Evolutionary conservation across 2,113 vertebrate genomes (phyloP).

Genomic region (Macquaria ambigua): DNA sequence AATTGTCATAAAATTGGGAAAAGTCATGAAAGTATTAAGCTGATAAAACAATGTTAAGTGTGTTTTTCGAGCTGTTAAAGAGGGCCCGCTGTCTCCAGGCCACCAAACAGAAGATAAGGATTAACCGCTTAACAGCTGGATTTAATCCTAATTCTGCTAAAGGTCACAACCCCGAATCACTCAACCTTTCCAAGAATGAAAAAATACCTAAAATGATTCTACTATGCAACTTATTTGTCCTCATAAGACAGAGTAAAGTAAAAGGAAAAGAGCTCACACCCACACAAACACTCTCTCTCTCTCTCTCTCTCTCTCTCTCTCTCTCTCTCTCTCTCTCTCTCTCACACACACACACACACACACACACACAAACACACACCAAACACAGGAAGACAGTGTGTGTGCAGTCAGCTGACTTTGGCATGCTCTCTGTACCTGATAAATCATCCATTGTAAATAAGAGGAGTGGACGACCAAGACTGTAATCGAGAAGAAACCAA

Average conservation of each 20-base stretch:
- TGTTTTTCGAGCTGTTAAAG: neutral
- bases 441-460: slow-evolving; percentile 14
- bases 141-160: neutral
- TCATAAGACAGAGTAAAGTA: neutral
- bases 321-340: too few species aligned
- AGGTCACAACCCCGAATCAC: neutral
- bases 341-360: slow-evolving; percentile 24
- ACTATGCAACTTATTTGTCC: neutral
- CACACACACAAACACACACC: slow-evolving; percentile 25
- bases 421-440: slow-evolving; percentile 25
- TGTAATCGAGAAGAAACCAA: neutral
- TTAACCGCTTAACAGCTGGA: neutral
- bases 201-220: neutral
- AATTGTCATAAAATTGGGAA: neutral
- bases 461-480: neutral
- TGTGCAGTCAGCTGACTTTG: slow-evolving; percentile 43
- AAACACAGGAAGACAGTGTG: slow-evolving; percentile 12
- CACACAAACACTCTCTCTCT: neutral
- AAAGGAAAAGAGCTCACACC: neutral
- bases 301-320: neutral
- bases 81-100: neutral
- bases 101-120: neutral
- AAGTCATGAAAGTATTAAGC: neutral
- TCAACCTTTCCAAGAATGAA: neutral
- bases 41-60: neutral